Percentiles rank a stretch among this genome's conserved stretches.
These are phyloP conservation scores for Luperina testacea DNA, from an alignment of 2,888 invertebrate species.

Conservation along the genomic window DNA sequence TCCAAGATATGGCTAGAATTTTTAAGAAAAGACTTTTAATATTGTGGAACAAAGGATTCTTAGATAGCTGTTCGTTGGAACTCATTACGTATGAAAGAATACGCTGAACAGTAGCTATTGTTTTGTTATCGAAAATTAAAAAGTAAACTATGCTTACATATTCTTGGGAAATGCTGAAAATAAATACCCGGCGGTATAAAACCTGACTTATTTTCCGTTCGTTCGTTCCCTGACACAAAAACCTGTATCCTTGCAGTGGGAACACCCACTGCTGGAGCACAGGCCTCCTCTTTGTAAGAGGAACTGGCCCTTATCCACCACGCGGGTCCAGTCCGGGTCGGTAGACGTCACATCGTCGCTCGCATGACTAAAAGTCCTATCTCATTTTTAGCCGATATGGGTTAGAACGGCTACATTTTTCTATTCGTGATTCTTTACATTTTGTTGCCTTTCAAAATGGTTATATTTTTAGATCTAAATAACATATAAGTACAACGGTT, in stretches of 20 bases:
- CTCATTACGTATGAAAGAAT: constrained; percentile 53
- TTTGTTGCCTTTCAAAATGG: no score
- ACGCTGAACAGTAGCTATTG: constrained; percentile 49
- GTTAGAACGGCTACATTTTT: no score
- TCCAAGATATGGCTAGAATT: constrained; percentile 40
- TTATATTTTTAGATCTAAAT: no score
- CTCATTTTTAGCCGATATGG: no score
- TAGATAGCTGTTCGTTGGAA: constrained; percentile 51
- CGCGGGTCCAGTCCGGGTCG: no score
- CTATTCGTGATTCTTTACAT: no score
- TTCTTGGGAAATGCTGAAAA: constrained; percentile 2
- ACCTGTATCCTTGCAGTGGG: no score
- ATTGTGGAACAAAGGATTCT: constrained; percentile 52
- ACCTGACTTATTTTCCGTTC: background rate
- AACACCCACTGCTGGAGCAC: background rate
- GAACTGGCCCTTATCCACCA: background rate
- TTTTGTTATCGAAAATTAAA: constrained; percentile 56
- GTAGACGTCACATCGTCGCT: no score
- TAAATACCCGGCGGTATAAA: background rate
- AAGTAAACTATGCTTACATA: constrained; percentile 21
- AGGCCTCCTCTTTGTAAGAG: background rate
- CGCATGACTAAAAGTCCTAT: no score
- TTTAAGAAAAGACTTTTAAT: constrained; percentile 58
- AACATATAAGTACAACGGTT: no score
- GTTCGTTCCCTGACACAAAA: no score